Percentiles rank a stretch among this genome's conserved stretches.
phyloP scores from a whole-genome alignment of 2,888 invertebrate species.

The Rhaphigaster nebulosa region DNA sequence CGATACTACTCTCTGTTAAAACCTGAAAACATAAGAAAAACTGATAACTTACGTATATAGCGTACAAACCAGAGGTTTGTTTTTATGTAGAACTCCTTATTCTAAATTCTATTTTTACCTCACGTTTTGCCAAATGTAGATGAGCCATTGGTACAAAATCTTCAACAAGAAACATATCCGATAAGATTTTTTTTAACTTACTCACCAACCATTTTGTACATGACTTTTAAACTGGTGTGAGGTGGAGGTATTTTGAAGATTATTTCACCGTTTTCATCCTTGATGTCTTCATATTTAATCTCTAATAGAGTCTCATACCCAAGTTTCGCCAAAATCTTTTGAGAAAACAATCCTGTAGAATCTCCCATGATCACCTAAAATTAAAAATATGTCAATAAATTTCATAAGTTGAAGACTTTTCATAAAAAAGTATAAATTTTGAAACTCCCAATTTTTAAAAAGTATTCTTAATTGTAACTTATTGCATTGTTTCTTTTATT shows the following conservation, averaged over 20 bases:
- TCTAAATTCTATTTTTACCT: neutral
- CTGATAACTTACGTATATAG: conserved; percentile 20
- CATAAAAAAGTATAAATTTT: neutral
- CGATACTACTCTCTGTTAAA: neutral
- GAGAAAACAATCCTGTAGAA: conserved; percentile 85
- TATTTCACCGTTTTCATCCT: conserved; percentile 74
- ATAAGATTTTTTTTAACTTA: conserved; percentile 23
- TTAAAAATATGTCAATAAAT: conserved; percentile 13
- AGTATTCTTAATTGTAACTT: too few relatives aligned
- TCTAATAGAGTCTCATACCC: conserved; percentile 77
- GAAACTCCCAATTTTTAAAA: too few relatives aligned
- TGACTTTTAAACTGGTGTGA: conserved; percentile 80
- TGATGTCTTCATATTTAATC: conserved; percentile 80
- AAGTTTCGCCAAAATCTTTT: conserved; percentile 79
- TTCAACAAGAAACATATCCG: conserved; percentile 25
- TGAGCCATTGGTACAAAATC: neutral
- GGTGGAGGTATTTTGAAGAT: conserved; percentile 78
- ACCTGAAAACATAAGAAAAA: neutral
- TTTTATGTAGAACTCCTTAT: neutral
- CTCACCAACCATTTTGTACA: conserved; percentile 70
- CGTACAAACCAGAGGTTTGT: neutral
- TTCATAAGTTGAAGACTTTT: neutral
- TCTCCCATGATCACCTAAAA: conserved; percentile 84
- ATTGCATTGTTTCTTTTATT: too few relatives aligned
- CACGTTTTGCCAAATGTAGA: neutral